phyloP scores from a whole-genome alignment of 2,113 vertebrate genomes.

The Petroica traversi region DNA sequence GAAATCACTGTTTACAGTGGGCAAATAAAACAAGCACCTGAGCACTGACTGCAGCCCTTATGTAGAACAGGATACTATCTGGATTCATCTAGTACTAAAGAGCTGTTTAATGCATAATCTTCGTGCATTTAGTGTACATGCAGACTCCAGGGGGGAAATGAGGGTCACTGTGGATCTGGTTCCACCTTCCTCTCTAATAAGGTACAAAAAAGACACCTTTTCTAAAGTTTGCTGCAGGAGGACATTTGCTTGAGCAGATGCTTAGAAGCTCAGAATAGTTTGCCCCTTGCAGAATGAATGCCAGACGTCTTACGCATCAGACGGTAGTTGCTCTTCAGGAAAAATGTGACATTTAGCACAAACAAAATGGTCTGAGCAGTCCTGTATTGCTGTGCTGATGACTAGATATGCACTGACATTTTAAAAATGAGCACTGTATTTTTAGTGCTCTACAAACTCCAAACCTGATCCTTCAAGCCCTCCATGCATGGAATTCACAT shows the following conservation, averaged over 20 bases:
- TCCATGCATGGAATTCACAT: not conserved
- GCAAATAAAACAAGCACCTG: not conserved
- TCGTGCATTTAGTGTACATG: not conserved
- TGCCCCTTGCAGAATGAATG: not conserved
- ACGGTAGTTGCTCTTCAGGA: not conserved
- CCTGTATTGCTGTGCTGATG: not conserved
- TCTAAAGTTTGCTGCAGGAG: not conserved
- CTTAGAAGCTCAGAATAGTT: not conserved
- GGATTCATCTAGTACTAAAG: not conserved
- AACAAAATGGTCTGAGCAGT: not conserved
- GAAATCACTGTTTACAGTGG: not conserved
- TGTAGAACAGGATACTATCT: not conserved
- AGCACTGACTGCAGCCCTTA: not conserved
- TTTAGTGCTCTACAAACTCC: not conserved
- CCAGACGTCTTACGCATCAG: not conserved
- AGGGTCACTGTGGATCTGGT: not conserved
- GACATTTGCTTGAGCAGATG: not conserved
- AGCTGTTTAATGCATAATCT: not conserved
- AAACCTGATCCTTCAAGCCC: not conserved
- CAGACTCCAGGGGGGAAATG: not conserved
- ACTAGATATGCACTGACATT: constrained; percentile 19
- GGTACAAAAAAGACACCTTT: not conserved
- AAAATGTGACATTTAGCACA: not conserved
- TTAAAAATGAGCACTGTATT: constrained; percentile 8
- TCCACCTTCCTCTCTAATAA: not conserved